Evolutionary conservation across 2,113 vertebrate genomes (phyloP), one percentile per base, ranked within the genome.

Genomic region (Heterochromis multidens): DNA sequence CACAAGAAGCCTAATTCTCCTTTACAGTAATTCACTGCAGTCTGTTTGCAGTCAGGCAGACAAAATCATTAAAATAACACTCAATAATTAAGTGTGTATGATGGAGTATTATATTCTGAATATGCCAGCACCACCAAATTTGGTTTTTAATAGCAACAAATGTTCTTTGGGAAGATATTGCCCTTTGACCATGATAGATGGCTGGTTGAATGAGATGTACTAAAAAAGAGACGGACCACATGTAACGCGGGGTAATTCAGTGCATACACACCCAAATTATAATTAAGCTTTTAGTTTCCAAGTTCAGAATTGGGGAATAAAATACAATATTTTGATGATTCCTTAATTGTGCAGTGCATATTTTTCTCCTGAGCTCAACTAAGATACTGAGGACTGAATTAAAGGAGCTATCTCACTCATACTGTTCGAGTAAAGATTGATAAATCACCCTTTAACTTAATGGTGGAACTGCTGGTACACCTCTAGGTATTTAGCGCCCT

Each of bases 401-500:
- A 52, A 52, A 52, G 6, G 6, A 52, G 4, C 46, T 17, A 17
- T 16, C 46, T 19, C 46, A 7, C 25, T 43, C 40, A 29, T 49
- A 29, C 40, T 72, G 9, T 49, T 67, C 4, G 43, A 16, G 43
- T 46, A 46, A 70, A 3, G 23, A 6, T 49, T 14, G 65, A 27
- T 29, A 49, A 49, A 29, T 70, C 23, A 4, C 46, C 23, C 23
- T 29, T 49, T 52, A 54, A 52, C 43, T 46, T 27, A 49, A 4
- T 11, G 37, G 25, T 74, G 27, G 6, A 33, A 54, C 46, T 54
- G 25, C 27, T 31, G 70, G 4, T 14, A n/a, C 27, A 33, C 6
- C 46, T 54, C 17, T 76, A 56, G 80, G 27, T 56, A 31, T 76
- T 5, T 77, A 74, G 91, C 93, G 76, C 94, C 95, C 93, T 91